Base-by-base conservation (phyloP, 2,797 vertebrate species). In the Myripristis jacobus region DNA sequence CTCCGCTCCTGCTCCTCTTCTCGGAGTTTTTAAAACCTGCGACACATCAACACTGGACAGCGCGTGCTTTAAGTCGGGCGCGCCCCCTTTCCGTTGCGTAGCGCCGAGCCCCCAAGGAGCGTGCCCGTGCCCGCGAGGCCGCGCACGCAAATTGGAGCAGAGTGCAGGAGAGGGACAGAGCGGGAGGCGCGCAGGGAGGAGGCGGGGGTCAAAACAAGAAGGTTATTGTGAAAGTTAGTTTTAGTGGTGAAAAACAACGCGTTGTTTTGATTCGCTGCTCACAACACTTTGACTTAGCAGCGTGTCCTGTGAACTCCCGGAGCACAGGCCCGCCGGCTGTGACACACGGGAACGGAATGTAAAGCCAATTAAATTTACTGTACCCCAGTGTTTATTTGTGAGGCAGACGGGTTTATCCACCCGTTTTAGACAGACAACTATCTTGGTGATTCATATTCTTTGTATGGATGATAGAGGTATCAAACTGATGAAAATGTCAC, bases 21-120 rank as follows among this genome's bases (percentile, higher is more conserved):
- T 58, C 77, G 88, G 73, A 88, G 83, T 88, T 90, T 92, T 93
- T 90, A 83, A 94, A 94, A 95, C 92, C 92, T 94, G 94, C 94
- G 94, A 94, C 94, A 94, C 93, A 94, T 92, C 91, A 90, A 92
- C 91, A 91, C 85, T 80, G 91, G 82, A 87, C 83, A 67, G 75
- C 89, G 91, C 90, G 89, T 52, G 84, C 87, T 91, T 86, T 84
- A 84, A 87, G 69, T 34, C 87, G 80, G 80, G 90, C 89, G 89
- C 91, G 87, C 84, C 81, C 87, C 91, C 92, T 83, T 86, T 82
- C 83, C 77, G 65, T 86, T 90, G 88, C 91, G 89, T 90, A 89
- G 84, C 64, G 82, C 86, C 90, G 79, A 90, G 89, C 86, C 92
- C 83, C 90, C 91, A 89, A 58, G 73, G 81, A 68, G 74, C 85